Conservation (phyloP, 2,113 vertebrate genomes). For the Calidris pugnax region DNA sequence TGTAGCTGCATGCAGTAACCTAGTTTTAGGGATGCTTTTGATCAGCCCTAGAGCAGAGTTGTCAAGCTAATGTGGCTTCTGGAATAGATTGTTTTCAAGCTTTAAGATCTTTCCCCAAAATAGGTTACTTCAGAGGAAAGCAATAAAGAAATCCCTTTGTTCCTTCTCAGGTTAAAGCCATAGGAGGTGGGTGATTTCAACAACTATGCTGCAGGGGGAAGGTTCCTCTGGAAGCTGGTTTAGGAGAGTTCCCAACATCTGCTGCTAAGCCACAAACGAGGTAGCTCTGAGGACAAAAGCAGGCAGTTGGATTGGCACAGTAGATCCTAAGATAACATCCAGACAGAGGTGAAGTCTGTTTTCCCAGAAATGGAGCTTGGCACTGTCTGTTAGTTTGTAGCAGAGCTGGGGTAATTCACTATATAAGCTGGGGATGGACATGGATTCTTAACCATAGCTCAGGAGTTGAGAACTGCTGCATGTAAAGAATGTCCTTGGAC, state of each 20-base stretch:
- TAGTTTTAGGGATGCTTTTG: constrained; percentile 23
- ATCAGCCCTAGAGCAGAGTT: not conserved
- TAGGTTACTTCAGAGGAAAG: not conserved
- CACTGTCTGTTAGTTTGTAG: not conserved
- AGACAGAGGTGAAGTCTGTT: not conserved
- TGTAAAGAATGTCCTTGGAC: not conserved
- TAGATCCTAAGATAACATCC: not conserved
- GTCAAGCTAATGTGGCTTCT: not conserved
- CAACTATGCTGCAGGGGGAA: accelerated
- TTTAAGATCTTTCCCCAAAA: not conserved
- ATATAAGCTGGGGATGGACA: accelerated
- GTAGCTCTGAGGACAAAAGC: not conserved
- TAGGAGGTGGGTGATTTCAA: not conserved
- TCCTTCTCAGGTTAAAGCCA: not conserved
- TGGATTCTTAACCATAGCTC: not conserved
- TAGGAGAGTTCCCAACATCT: not conserved
- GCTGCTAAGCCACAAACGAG: not conserved
- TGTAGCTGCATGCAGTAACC: not conserved
- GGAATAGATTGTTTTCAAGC: not conserved
- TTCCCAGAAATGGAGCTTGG: not conserved
- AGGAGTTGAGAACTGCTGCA: not conserved
- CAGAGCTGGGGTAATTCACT: not conserved
- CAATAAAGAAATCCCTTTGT: not conserved
- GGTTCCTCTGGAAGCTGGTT: not conserved
- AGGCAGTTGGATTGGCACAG: not conserved